phyloP scores from a whole-genome alignment of 2,113 vertebrate genomes.

The Anguilla japonica region DNA sequence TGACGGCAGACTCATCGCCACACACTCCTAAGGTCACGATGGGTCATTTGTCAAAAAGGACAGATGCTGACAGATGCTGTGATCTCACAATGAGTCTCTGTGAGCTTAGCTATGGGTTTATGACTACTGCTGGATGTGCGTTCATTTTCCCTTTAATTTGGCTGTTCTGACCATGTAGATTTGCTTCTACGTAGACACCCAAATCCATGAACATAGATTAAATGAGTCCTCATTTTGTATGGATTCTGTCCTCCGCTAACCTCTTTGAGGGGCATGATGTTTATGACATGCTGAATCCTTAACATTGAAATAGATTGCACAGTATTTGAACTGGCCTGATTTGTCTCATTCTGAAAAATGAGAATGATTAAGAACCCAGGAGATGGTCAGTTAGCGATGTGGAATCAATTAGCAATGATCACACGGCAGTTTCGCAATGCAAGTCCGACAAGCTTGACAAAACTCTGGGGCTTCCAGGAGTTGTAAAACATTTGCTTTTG shows the following conservation, averaged over 20 bases:
- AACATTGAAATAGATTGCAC: not conserved
- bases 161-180: not conserved
- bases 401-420: not conserved
- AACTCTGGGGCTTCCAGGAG: not conserved
- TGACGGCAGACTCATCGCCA: constrained; percentile 38
- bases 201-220: not conserved
- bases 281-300: not conserved
- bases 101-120: not conserved
- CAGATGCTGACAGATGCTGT: not conserved
- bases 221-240: not conserved
- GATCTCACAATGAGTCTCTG: not conserved
- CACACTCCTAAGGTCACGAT: not conserved
- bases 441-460: not conserved
- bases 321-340: not conserved
- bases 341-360: not conserved
- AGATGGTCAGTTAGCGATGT: not conserved
- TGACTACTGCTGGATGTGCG: not conserved
- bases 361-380: not conserved
- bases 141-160: not conserved
- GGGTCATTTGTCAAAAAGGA: not conserved
- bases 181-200: not conserved
- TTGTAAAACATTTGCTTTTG: not conserved
- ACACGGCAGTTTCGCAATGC: not conserved
- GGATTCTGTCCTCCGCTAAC: not conserved
- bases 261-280: not conserved